Base-by-base conservation (phyloP, 2,888 invertebrate genomes). In the Ditylenchus weischeri region DNA sequence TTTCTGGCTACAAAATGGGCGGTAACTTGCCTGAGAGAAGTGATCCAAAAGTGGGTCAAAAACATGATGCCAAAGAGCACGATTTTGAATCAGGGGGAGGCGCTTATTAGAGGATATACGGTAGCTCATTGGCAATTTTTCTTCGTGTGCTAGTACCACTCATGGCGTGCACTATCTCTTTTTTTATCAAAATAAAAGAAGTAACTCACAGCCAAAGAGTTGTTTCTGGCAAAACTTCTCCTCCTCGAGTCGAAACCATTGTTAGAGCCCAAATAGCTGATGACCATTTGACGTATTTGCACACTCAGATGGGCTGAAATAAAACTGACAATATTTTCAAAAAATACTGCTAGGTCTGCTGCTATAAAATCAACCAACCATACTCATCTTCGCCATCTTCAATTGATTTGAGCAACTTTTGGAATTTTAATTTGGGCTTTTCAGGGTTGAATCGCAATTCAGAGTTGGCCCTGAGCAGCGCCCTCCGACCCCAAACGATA, bases 401-500 rank as follows among this genome's bases (percentile, higher is more conserved):
- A 61, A 71, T 74, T 13, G 57, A 23, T 10, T 65, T 50, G 10
- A 71, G 21, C 74, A 71, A 38, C 50, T 71, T 54, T 15, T 70
- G 59, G 51, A 74, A 71, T 36, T 71, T 71, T 7, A 59, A 21
- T 18, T 70, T 64, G n/a, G 71, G 71, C 47, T 62, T 65, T 21
- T 65, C 71, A 13, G 71, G 71, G 58, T 64, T 73, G 21, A 59
- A n/a, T 10, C 71, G 66, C 60, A 71, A 36, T 29, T 71, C 71
- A 19, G 73, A 70, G 59, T 71, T 74, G 5, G 71, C 71, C 38
- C 64, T 62, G 13, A 51, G n/a, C 47, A 71, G 69, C n/a, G 71
- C 71, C 11, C 71, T 51, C 35, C 70, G 60, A 18, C 21, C 29
- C 69, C 69, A 69, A 38, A 69, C 69, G 4, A 50, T 51, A 36